These are phyloP conservation scores for Danio aesculapii DNA, from an alignment of 2,797 vertebrate species.

Conservation along the genomic window DNA sequence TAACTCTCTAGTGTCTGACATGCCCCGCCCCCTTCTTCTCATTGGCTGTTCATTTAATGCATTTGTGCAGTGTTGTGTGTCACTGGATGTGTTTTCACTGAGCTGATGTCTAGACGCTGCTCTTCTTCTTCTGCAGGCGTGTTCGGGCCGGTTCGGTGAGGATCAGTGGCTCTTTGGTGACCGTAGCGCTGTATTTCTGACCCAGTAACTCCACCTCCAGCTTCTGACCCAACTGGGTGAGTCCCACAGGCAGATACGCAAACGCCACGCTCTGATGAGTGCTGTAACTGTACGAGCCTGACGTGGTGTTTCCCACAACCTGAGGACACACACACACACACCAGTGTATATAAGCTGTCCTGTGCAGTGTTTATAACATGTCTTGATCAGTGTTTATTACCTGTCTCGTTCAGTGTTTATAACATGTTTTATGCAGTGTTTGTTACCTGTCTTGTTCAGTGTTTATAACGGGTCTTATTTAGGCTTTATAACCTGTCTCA, in stretches of 20 bases:
- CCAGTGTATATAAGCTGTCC: too few species aligned
- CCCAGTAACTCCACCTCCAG: conserved; percentile 92
- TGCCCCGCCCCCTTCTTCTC: too few species aligned
- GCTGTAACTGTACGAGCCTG: conserved; percentile 92
- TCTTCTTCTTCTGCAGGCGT: conserved; percentile 84
- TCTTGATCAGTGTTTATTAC: too few species aligned
- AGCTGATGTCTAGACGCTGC: conserved; percentile 48
- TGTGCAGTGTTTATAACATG: too few species aligned
- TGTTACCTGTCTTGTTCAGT: too few species aligned
- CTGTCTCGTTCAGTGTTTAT: too few species aligned
- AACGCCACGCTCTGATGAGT: conserved; percentile 90
- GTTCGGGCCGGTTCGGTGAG: conserved; percentile 88
- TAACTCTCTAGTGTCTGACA: too few species aligned
- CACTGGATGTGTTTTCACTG: not conserved
- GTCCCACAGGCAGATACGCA: conserved; percentile 87
- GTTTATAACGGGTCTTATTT: too few species aligned
- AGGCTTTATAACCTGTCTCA: too few species aligned
- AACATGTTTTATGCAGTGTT: too few species aligned
- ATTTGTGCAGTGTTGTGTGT: too few species aligned
- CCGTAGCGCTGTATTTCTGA: conserved; percentile 83
- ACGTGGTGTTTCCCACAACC: conserved; percentile 97
- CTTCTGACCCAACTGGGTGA: conserved; percentile 87
- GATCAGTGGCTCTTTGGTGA: conserved; percentile 90
- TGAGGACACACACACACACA: conserved; percentile 58
- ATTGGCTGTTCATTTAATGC: too few species aligned